Evolutionary conservation across 1,140 invertebrate genomes (phyloP).

Genomic region (Platorchestia sp.): DNA sequence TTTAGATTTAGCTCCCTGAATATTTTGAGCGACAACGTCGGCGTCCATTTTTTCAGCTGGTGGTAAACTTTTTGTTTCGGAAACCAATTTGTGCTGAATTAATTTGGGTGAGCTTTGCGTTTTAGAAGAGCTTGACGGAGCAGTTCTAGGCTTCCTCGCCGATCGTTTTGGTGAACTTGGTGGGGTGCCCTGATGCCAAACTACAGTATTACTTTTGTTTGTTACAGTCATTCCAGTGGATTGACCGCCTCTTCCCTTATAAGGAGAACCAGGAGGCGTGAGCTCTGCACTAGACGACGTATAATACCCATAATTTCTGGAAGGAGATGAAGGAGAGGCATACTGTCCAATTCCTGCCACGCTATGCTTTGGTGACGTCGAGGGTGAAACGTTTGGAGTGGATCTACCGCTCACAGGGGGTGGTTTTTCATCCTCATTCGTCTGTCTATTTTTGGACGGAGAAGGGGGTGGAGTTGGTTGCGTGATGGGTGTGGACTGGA

Average conservation of each 20-base stretch:
- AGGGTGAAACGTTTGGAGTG: neutral
- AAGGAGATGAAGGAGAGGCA: neutral
- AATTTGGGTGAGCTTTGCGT: conserved; percentile 11
- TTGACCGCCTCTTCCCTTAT: conserved; percentile 8
- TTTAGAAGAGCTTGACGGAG: neutral
- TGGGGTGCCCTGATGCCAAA: conserved; percentile 24
- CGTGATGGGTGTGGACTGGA: neutral
- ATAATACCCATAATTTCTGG: conserved; percentile 6
- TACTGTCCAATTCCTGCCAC: neutral
- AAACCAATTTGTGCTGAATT: neutral
- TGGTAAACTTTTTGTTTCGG: neutral
- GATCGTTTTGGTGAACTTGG: conserved; percentile 33
- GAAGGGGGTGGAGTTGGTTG: conserved; percentile 40
- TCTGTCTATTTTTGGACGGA: conserved; percentile 26
- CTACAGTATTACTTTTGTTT: conserved; percentile 11
- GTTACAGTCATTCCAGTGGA: neutral
- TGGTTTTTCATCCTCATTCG: neutral
- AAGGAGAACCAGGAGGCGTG: conserved; percentile 22
- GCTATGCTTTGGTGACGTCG: conserved; percentile 6
- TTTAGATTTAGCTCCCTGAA: conserved; percentile 15
- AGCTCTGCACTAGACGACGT: conserved; percentile 18
- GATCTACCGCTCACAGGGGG: neutral
- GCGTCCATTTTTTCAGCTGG: neutral
- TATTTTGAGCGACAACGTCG: neutral
- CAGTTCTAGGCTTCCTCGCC: neutral